These are phyloP conservation scores for Dasypolia templi DNA, from an alignment of 2,888 invertebrate genomes.

Conservation along the genomic window DNA sequence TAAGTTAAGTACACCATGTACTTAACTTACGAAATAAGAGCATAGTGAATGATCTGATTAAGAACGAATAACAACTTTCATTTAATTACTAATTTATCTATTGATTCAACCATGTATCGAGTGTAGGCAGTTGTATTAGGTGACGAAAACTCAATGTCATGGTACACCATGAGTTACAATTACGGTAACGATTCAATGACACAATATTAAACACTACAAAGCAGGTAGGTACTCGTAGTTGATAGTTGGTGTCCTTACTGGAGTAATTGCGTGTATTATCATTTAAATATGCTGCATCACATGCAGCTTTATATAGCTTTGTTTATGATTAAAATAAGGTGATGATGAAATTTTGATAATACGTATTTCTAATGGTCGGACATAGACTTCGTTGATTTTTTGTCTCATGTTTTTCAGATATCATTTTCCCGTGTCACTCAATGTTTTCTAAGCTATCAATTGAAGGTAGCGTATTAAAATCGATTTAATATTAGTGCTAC, in stretches of 20 bases:
- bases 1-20: constrained; percentile 10
- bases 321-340: neutral
- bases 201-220: neutral
- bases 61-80: constrained; percentile 26
- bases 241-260: too few species aligned
- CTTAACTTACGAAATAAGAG: constrained; percentile 35
- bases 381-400: neutral
- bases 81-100: neutral
- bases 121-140: neutral
- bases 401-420: neutral
- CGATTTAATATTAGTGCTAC: neutral
- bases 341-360: neutral
- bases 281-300: neutral
- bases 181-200: neutral
- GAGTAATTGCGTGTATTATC: neutral
- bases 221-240: neutral
- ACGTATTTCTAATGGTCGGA: too few species aligned
- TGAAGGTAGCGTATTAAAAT: neutral
- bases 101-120: neutral
- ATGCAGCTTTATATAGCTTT: neutral
- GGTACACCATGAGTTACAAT: neutral
- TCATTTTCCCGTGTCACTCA: neutral
- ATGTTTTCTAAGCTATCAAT: neutral
- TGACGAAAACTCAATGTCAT: neutral
- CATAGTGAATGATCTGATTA: constrained; percentile 21